Base-by-base conservation (phyloP, 2,888 invertebrate genomes). In the Tenthredo livida region DNA sequence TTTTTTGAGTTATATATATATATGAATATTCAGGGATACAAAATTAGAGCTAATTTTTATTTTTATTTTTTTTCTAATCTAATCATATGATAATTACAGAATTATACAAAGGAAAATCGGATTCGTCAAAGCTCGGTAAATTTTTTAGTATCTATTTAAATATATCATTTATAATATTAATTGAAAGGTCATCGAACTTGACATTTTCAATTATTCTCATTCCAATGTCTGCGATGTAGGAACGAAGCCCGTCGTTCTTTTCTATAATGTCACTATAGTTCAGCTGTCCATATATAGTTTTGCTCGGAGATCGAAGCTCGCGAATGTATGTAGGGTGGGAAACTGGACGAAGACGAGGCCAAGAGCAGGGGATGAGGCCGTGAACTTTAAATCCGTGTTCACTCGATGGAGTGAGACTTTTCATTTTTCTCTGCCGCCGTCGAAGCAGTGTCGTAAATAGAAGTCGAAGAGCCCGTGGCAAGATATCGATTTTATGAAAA, bases 341-440 rank as follows among this genome's bases (percentile, higher is more conserved):
- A 61, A 61, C n/a, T 33, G 58, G 37, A n/a, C 58, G n/a, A 61
- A 58, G 61, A 61, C 77, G 58, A 37, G 80, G 54, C 50, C 78
- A 58, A 33, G 78, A 54, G 54, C 54, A 47, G 37, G 7, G 75
- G 75, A 75, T 78, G 78, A 78, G 54, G 61, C 80, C 80, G 37
- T 80, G 80, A 80, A 80, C 80, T 80, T 80, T 80, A 80, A 21
- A 80, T 80, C 80, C 15, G 80, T 61, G 61, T 80, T 80, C 61
- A 80, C 80, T 9, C 80, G 80, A 80, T 21, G 25, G 58, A 61
- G 21, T 5, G 21, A 37, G 50, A 6, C 37, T 37, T 61, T 58
- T 58, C n/a, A 21, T 40, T 80, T 37, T 3, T 21, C 40, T 58
- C 6, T 37, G 15, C 6, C 21, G 15, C 29, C 47, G 47, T 54